A percentile compares a stretch with the other conserved stretches of the same genome.
Conservation (phyloP, 1,140 invertebrate genomes). For the Sipha flava region DNA sequence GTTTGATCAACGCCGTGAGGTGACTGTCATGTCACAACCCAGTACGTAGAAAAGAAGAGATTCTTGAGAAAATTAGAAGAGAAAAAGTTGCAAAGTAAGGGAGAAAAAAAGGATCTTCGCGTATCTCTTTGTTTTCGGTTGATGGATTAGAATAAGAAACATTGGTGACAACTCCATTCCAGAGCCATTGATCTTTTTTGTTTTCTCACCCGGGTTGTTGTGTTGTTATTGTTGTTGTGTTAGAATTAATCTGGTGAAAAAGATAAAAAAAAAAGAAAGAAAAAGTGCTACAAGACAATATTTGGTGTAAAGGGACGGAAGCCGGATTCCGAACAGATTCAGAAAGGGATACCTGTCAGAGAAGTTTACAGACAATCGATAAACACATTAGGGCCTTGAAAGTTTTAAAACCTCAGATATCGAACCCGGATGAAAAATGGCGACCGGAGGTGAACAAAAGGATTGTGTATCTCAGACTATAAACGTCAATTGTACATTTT, state of each 20-base stretch:
- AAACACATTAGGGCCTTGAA: not conserved
- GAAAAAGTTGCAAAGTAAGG: not conserved
- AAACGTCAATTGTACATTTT: not conserved
- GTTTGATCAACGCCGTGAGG: not conserved
- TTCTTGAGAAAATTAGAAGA: not conserved
- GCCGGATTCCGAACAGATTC: not conserved
- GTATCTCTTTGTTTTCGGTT: not conserved
- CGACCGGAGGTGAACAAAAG: not conserved
- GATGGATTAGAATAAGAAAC: slow-evolving; percentile 12
- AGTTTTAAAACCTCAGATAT: not conserved
- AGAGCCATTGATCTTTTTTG: not conserved
- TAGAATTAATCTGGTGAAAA: not conserved
- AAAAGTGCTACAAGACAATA: not conserved
- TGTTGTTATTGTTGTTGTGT: not conserved
- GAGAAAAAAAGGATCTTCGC: not conserved
- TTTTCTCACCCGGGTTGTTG: not conserved
- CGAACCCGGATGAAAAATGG: not conserved
- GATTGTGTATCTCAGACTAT: not conserved
- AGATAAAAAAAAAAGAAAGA: not conserved
- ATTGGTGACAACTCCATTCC: not conserved
- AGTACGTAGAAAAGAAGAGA: not conserved
- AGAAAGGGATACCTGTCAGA: not conserved
- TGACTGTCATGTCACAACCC: no score
- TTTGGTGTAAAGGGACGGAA: not conserved
- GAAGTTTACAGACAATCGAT: slow-evolving; percentile 11